These are phyloP conservation scores for Dreissena rostriformis DNA, from an alignment of 1,140 invertebrate genomes.

Conservation along the genomic window DNA sequence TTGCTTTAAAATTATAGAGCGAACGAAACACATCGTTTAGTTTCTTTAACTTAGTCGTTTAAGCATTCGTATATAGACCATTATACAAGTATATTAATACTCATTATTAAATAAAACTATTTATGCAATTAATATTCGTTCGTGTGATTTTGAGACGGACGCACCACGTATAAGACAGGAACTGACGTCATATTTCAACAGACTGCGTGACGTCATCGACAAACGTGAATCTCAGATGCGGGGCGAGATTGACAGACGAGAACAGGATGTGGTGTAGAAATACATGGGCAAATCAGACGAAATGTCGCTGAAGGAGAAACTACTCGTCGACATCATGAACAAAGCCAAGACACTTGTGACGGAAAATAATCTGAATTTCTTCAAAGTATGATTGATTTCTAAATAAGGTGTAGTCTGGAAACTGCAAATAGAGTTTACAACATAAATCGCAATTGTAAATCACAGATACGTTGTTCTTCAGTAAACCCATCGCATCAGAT, in stretches of 20 bases:
- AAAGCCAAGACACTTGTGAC: background rate
- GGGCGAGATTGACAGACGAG: too few relatives aligned
- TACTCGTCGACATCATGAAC: background rate
- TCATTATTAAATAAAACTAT: background rate
- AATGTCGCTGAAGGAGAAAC: constrained; percentile 10
- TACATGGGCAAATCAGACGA: constrained; percentile 21
- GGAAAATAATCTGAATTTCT: constrained; percentile 26
- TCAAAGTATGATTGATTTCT: too few relatives aligned
- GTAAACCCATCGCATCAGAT: background rate
- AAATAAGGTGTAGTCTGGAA: too few relatives aligned
- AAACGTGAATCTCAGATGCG: constrained; percentile 17
- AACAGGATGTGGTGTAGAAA: background rate
- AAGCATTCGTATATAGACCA: background rate
- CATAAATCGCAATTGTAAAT: background rate
- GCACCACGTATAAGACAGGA: constrained; percentile 24
- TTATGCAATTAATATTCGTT: background rate
- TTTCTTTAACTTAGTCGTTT: background rate
- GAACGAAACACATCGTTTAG: background rate
- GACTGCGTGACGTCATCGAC: constrained; percentile 22
- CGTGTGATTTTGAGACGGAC: constrained; percentile 2
- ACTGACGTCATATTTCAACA: constrained; percentile 16
- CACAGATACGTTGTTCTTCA: background rate
- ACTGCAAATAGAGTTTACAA: too few relatives aligned
- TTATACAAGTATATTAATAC: background rate
- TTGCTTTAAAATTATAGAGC: background rate